A percentile compares a stretch with the other conserved stretches of the same genome.
phyloP scores from a whole-genome alignment of 2,888 invertebrate species.

The Drosophila flavopinicola region DNA sequence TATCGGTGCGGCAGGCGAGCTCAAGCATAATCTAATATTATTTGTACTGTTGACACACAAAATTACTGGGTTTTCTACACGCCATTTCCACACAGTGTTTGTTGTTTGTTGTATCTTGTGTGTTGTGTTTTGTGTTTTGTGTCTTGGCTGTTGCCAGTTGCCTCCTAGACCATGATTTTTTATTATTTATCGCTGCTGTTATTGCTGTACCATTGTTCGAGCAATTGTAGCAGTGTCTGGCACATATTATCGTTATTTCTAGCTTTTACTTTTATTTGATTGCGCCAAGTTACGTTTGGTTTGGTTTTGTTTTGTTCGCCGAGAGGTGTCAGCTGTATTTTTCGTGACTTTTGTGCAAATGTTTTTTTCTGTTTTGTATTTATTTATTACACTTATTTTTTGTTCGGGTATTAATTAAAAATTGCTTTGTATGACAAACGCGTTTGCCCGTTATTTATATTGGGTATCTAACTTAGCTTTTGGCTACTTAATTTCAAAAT shows the following conservation, averaged over 20 bases:
- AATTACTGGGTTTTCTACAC: conserved; percentile 18
- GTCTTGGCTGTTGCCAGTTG: conserved; percentile 6
- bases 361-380: neutral
- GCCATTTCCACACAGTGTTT: conserved; percentile 22
- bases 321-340: conserved; percentile 31
- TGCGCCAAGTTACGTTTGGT: conserved; percentile 14
- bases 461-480: conserved; percentile 10
- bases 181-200: conserved; percentile 3
- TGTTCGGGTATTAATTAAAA: conserved; percentile 24
- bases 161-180: conserved; percentile 1
- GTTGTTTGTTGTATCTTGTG: too few relatives aligned
- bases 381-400: neutral
- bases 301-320: conserved; percentile 18
- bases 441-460: conserved; percentile 36
- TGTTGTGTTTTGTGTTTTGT: neutral
- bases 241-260: conserved; percentile 31
- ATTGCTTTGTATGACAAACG: conserved; percentile 57
- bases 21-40: conserved; percentile 13
- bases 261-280: conserved; percentile 20
- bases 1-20: neutral
- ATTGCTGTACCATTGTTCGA: conserved; percentile 16
- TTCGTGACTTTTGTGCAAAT: conserved; percentile 49
- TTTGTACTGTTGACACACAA: conserved; percentile 44
- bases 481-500: conserved; percentile 23
- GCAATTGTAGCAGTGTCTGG: conserved; percentile 22